Evolutionary conservation across 2,888 invertebrate species (phyloP), one percentile per base, ranked within the genome.

Genomic region (Perizoma affinitatum): DNA sequence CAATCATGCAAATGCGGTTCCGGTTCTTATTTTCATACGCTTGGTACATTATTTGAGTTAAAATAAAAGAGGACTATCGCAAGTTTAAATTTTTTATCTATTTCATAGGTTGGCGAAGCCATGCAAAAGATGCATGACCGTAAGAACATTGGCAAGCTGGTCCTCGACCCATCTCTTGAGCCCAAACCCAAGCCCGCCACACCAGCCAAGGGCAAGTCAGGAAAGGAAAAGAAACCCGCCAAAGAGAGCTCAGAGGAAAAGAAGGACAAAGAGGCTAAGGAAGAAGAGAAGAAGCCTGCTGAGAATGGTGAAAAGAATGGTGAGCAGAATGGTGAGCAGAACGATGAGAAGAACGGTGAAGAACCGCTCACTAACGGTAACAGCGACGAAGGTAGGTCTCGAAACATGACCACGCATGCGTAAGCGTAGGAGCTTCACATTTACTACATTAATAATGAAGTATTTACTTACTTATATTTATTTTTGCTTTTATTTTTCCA

Each of bases 101-200:
- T 22, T 8, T 58, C 33, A 4, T 75, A 96, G 96, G 96, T 97
- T 10, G 95, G 95, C 35, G 97, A 97, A 78, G 97, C 97, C 5
- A 97, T 98, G 97, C 97, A 97, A 87, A 97, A 96, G 87, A 96
- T 98, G 95, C 97, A 97, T 87, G 97, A 97, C 79, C 95, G 97
- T 78, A 97, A 97, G 89, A 97, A 98, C 88, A 95, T 97, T 75
- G 98, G 98, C 58, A 97, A 97, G 87, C 94, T 98, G 48, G 94
- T 97, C 47, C 90, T 98, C 67, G 97, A 97, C 81, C 97, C 97
- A 34, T 95, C 95, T 45, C 83, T 96, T 82, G 96, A 96, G 82
- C 96, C 96, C 2, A 96, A 96, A 76, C 96, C 96, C 36, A 96
- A 96, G 82, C 96, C 96, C 42, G 95, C 95, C 33, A 96, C 96